A percentile compares a stretch with the other conserved stretches of the same genome.
These are phyloP conservation scores for Pachliopta kotzebuea DNA, from an alignment of 2,888 invertebrate species.

Conservation along the genomic window DNA sequence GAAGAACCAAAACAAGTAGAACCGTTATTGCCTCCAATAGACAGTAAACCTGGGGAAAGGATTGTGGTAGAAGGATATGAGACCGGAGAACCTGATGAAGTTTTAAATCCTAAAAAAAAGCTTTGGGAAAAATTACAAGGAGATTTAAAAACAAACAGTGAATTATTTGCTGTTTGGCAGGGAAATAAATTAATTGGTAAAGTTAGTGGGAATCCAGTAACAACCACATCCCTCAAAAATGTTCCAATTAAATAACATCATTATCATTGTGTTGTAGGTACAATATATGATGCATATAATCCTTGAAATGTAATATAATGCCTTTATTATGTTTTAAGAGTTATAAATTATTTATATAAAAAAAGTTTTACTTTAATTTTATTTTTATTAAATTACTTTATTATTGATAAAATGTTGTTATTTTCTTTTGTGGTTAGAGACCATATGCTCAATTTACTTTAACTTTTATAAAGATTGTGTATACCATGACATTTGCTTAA, in stretches of 20 bases:
- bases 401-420: too few relatives aligned
- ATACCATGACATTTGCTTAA: too few relatives aligned
- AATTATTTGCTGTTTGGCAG: slow-evolving; percentile 91
- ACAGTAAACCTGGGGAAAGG: slow-evolving; percentile 89
- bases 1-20: slow-evolving; percentile 92
- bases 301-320: too few relatives aligned
- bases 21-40: slow-evolving; percentile 88
- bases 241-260: slow-evolving; percentile 88
- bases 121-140: slow-evolving; percentile 96
- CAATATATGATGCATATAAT: too few relatives aligned
- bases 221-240: slow-evolving; percentile 87
- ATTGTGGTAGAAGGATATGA: slow-evolving; percentile 92
- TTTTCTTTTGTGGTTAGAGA: too few relatives aligned
- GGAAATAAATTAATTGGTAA: slow-evolving; percentile 87
- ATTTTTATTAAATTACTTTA: too few relatives aligned
- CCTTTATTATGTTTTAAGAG: too few relatives aligned
- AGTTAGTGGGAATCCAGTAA: slow-evolving; percentile 86
- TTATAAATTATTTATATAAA: too few relatives aligned
- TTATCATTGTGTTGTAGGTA: too few relatives aligned
- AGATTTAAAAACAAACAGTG: slow-evolving; percentile 86
- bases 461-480: too few relatives aligned
- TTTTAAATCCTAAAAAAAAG: slow-evolving; percentile 97
- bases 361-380: too few relatives aligned
- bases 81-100: slow-evolving; percentile 88
- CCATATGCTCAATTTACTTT: too few relatives aligned